Evolutionary conservation across 2,888 invertebrate species (phyloP).

Genomic region (Drosophila cognata): DNA sequence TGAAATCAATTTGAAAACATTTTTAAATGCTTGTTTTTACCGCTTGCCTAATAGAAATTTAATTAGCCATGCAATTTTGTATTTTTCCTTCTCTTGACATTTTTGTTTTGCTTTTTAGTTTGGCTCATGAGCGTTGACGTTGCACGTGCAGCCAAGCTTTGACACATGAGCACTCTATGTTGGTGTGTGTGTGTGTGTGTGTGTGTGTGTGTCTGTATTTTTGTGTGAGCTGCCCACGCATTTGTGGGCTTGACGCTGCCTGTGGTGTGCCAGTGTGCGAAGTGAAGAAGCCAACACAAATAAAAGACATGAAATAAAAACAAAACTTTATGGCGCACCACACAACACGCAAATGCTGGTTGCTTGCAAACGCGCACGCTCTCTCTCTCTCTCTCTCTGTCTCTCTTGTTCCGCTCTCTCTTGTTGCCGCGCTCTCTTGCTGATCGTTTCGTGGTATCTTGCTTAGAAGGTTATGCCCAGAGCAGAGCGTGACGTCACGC

Average conservation of each 20-base stretch:
- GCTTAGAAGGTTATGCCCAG: slow-evolving; percentile 20
- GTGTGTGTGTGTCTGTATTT: not conserved
- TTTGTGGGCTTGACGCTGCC: slow-evolving; percentile 33
- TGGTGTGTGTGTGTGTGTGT: not conserved
- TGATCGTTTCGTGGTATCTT: slow-evolving; percentile 27
- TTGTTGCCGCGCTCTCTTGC: not conserved
- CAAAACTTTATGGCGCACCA: slow-evolving; percentile 60
- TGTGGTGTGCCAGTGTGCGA: slow-evolving; percentile 33
- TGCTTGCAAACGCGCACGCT: slow-evolving; percentile 9
- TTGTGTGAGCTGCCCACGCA: slow-evolving; percentile 51
- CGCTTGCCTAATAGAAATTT: slow-evolving; percentile 48
- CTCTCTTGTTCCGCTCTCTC: slow-evolving; percentile 8
- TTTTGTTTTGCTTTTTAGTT: slow-evolving; percentile 19
- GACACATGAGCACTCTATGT: slow-evolving; percentile 22
- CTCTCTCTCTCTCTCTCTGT: slow-evolving; percentile 4
- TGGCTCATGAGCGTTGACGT: slow-evolving; percentile 31
- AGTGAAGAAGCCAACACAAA: slow-evolving; percentile 65
- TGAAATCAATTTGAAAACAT: slow-evolving; percentile 47
- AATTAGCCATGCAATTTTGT: slow-evolving; percentile 60
- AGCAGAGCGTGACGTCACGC: slow-evolving; percentile 31
- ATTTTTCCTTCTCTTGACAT: slow-evolving; percentile 22
- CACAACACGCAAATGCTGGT: slow-evolving; percentile 35
- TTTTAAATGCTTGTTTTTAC: slow-evolving; percentile 41
- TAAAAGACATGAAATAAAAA: slow-evolving; percentile 64
- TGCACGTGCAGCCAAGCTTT: slow-evolving; percentile 67